Base-by-base conservation (phyloP, 2,797 vertebrate genomes). In the Rhinella marina region DNA sequence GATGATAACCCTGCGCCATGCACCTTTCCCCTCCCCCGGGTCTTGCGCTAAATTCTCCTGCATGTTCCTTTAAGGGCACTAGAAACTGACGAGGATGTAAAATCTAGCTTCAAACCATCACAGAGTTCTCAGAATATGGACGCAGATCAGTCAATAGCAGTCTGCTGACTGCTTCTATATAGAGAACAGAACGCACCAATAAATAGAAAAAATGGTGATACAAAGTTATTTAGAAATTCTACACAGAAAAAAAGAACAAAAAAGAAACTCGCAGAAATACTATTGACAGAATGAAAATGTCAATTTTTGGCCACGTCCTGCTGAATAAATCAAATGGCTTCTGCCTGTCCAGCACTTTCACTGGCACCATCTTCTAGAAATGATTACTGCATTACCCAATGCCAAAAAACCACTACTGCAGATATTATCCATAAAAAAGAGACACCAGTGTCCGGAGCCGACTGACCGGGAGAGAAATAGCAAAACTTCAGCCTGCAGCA, bases 351-450 rank as follows among this genome's bases (percentile, higher is more conserved):
- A 27, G 57, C 64, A 7, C 57, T 81, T 54, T n/a, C 48, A 54
- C 59, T 68, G 81, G 57, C 79, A 76, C 81, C 70, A 41, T 32
- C 25, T 21, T 29, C 3, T 21, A 41, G 73, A 85, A 85, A 64
- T 81, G 41, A 85, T 85, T 81, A 81, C 48, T 75, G 66, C 62
- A 64, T 16, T 72, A 73, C 29, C 41, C 17, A 5, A 59, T 81
- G 87, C 87, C 87, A 88, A 62, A 54, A 79, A 83, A 56, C 73
- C 82, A 80, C 50, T 84, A 61, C 54, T n/a, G 87, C 77, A 81
- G 66, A 81, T 68, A 64, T 29, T 56, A 54, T 85, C 56, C 52
- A 81, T 81, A 78, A 78, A 50, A 73, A 62, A 56, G 54, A 85
- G 77, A 25, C 76, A n/a, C 62, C 48, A 7, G 17, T 61, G 62